Conservation (phyloP, 37 sponge, comb jelly and placozoan genomes). For the Hormiphora californensis region DNA sequence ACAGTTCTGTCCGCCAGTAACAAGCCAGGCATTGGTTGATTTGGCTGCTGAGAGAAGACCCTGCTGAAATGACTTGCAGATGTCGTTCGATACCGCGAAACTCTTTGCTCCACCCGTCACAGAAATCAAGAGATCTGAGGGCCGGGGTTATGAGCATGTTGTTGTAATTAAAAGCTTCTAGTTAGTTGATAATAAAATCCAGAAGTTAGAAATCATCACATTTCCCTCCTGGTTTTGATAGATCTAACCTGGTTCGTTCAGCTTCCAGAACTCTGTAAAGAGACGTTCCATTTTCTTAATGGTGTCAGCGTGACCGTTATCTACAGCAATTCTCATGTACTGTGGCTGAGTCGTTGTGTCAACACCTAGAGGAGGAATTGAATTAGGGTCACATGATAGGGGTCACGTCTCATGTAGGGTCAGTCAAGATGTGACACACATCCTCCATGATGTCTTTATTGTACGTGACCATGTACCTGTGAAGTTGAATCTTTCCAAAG, state of each 20-base stretch:
- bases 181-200: too few species aligned
- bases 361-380: constrained; percentile 7
- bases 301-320: constrained; percentile 19
- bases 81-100: constrained; percentile 27
- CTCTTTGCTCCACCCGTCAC: constrained; percentile 53
- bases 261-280: constrained; percentile 50
- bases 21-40: background rate
- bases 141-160: background rate
- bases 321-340: constrained; percentile 50
- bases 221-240: background rate
- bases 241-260: constrained; percentile 16
- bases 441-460: too few species aligned
- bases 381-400: too few species aligned
- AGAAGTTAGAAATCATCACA: too few species aligned
- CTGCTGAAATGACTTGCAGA: constrained; percentile 34
- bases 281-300: constrained; percentile 45
- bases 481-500: constrained; percentile 43
- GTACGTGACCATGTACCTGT: background rate
- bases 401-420: too few species aligned
- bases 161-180: background rate
- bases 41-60: constrained; percentile 18
- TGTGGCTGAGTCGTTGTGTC: constrained; percentile 54
- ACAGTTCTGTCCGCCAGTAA: constrained; percentile 3
- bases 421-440: too few species aligned
- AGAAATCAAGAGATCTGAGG: constrained; percentile 17